A percentile compares a stretch with the other conserved stretches of the same genome.
These are phyloP conservation scores for Sphaerophoria taeniata DNA, from an alignment of 2,888 invertebrate genomes.

Conservation along the genomic window DNA sequence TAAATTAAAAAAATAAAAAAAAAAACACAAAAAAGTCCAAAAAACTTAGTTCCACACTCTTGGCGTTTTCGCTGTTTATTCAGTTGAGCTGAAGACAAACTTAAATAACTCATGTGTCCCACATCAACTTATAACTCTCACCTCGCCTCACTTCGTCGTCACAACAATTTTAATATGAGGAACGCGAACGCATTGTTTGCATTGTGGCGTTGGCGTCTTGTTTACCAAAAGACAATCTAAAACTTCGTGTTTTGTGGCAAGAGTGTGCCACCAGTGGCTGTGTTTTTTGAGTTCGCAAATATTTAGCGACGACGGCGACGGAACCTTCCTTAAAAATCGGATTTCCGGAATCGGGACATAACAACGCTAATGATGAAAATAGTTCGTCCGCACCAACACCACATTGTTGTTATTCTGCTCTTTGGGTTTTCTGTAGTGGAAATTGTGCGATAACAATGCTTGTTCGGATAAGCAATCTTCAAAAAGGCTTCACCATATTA, in stretches of 20 bases:
- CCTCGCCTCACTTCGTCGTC: constrained; percentile 1
- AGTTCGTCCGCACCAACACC: constrained; percentile 1
- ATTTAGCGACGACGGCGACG: neutral
- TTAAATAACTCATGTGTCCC: constrained; percentile 6
- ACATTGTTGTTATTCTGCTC: constrained; percentile 4
- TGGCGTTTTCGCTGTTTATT: constrained; percentile 8
- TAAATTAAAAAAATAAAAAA: constrained; percentile 14
- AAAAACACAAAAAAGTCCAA: neutral
- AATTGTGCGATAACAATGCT: constrained; percentile 48
- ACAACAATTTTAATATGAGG: neutral
- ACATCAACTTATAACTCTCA: constrained; percentile 1
- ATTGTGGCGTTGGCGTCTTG: neutral
- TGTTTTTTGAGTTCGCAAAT: neutral
- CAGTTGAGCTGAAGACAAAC: constrained; percentile 18
- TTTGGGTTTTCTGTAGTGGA: constrained; percentile 8
- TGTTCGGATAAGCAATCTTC: constrained; percentile 47
- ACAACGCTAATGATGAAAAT: constrained; percentile 6
- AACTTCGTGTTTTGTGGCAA: constrained; percentile 8
- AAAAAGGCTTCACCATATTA: constrained; percentile 49
- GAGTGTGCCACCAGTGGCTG: neutral
- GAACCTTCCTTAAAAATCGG: constrained; percentile 6
- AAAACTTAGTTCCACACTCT: neutral
- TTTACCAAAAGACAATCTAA: constrained; percentile 8
- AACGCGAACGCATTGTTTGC: constrained; percentile 15
- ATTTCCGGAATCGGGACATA: constrained; percentile 29